Evolutionary conservation across 2,113 vertebrate species (phyloP).

Genomic region (Solea solea): DNA sequence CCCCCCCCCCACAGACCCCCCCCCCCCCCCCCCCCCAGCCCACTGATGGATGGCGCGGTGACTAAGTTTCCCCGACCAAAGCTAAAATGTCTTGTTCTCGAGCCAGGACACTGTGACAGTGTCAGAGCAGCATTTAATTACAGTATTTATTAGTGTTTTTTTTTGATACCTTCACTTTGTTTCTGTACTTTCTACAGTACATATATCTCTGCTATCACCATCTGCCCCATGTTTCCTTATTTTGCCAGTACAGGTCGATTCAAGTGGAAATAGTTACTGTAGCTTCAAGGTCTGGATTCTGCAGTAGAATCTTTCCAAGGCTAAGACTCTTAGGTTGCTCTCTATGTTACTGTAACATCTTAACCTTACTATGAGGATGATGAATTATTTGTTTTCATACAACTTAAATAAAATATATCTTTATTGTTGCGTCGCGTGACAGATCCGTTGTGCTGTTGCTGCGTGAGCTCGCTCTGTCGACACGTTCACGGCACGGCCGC

Average conservation of each 20-base stretch:
- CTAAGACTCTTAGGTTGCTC: not conserved
- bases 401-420: not conserved
- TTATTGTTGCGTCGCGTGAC: not conserved
- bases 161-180: slow-evolving; percentile 14
- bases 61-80: slow-evolving; percentile 25
- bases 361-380: not conserved
- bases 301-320: too few relatives aligned
- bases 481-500: too few relatives aligned
- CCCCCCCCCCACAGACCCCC: not conserved
- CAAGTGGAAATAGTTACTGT: not conserved
- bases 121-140: slow-evolving; percentile 31
- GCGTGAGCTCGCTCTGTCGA: too few relatives aligned
- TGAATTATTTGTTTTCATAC: not conserved
- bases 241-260: not conserved
- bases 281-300: slow-evolving; percentile 7
- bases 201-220: not conserved
- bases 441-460: too few relatives aligned
- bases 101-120: slow-evolving; percentile 8
- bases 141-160: slow-evolving; percentile 40
- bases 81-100: slow-evolving; percentile 27
- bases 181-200: not conserved
- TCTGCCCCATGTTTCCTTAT: not conserved
- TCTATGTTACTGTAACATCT: not conserved
- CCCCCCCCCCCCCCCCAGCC: not conserved
- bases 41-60: slow-evolving; percentile 42